These are phyloP conservation scores for Mormyrus hasselquistii DNA, from an alignment of 2,797 vertebrate genomes.

Conservation along the genomic window DNA sequence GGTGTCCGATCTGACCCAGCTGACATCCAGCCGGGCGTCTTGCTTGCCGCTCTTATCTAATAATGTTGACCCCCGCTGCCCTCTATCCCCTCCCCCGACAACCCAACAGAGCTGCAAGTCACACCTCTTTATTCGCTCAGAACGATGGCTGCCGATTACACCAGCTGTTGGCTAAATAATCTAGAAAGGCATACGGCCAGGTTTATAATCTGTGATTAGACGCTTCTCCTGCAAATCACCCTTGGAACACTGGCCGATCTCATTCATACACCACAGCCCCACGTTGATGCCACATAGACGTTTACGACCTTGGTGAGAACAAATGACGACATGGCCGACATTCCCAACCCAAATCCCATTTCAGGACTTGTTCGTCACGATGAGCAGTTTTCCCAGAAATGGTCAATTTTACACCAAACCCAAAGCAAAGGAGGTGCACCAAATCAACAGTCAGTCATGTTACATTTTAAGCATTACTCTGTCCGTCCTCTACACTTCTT, in stretches of 20 bases:
- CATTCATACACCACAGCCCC: neutral
- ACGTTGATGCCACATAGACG: conserved; percentile 33
- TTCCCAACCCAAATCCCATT: neutral
- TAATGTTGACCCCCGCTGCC: neutral
- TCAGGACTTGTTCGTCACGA: neutral
- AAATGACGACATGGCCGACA: neutral
- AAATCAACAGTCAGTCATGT: neutral
- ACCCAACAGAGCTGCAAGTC: conserved; percentile 20
- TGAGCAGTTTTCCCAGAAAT: neutral
- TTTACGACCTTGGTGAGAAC: neutral
- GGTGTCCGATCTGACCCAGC: neutral
- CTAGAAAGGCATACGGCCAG: conserved; percentile 51
- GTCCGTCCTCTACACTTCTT: neutral
- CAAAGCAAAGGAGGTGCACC: neutral
- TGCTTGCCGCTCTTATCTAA: neutral
- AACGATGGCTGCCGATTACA: conserved; percentile 41
- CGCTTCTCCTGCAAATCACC: conserved; percentile 57
- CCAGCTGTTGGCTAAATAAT: conserved; percentile 56
- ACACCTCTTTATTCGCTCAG: conserved; percentile 28
- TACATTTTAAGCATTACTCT: neutral
- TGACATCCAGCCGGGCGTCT: too few species aligned
- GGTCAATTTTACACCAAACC: neutral
- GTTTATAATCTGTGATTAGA: conserved; percentile 57
- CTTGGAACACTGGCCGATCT: conserved; percentile 52
- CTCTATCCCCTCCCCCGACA: neutral